A percentile compares a stretch with the other conserved stretches of the same genome.
phyloP scores from a whole-genome alignment of 2,888 invertebrate genomes.

The Brachyopa scutellaris region DNA sequence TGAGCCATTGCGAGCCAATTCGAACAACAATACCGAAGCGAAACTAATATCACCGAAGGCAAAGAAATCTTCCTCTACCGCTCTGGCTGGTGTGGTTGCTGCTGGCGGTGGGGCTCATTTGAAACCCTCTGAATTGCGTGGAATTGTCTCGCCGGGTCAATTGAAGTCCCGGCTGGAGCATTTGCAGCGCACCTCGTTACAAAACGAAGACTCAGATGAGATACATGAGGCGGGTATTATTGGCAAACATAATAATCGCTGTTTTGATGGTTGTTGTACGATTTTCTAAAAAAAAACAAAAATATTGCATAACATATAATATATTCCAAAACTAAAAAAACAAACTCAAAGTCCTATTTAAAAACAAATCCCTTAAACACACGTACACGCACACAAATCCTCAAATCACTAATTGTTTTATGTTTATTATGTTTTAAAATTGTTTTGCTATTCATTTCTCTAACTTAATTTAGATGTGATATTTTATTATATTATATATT shows the following conservation, averaged over 20 bases:
- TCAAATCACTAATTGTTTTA: slow-evolving; percentile 44
- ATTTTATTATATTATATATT: too few species aligned
- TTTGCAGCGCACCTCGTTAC: slow-evolving; percentile 76
- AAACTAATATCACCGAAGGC: slow-evolving; percentile 55
- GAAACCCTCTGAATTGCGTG: slow-evolving; percentile 74
- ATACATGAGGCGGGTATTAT: slow-evolving; percentile 77
- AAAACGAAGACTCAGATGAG: slow-evolving; percentile 74
- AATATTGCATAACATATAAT: slow-evolving; percentile 62
- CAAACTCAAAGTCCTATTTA: slow-evolving; percentile 39
- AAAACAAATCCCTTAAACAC: slow-evolving; percentile 42
- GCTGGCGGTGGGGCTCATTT: slow-evolving; percentile 43
- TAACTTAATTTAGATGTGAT: slow-evolving; percentile 66
- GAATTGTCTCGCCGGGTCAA: slow-evolving; percentile 85
- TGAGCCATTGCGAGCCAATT: slow-evolving; percentile 69
- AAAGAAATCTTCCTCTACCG: slow-evolving; percentile 26
- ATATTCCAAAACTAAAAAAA: slow-evolving; percentile 53
- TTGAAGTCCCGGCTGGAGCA: slow-evolving; percentile 85
- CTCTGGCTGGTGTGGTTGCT: slow-evolving; percentile 39
- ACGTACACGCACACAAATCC: slow-evolving; percentile 69
- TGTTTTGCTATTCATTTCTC: background rate
- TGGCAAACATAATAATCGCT: slow-evolving; percentile 74
- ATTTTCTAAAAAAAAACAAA: slow-evolving; percentile 61
- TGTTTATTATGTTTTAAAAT: slow-evolving; percentile 13
- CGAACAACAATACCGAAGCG: slow-evolving; percentile 62
- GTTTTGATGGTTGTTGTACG: slow-evolving; percentile 73